A percentile compares a stretch with the other conserved stretches of the same genome.
Evolutionary conservation across 2,888 invertebrate genomes (phyloP).

Genomic region (Microctonus hyperodae): DNA sequence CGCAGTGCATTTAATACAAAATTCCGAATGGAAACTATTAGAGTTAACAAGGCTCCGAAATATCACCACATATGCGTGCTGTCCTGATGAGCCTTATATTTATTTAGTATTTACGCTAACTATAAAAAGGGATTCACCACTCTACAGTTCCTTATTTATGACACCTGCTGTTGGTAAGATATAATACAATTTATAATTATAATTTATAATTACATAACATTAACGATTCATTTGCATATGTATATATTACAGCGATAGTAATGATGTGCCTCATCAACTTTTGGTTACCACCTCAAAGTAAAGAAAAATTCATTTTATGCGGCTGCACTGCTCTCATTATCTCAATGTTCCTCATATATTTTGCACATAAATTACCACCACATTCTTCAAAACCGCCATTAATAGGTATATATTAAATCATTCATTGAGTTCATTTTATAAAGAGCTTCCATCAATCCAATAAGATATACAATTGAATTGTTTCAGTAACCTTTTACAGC

Average conservation of each 20-base stretch:
- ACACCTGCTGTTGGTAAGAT: conserved; percentile 68
- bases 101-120: conserved; percentile 65
- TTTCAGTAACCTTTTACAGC: conserved; percentile 68
- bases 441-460: not conserved
- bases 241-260: conserved; percentile 65
- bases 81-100: conserved; percentile 67
- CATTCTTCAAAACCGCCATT: conserved; percentile 67
- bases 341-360: conserved; percentile 71
- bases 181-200: conserved; percentile 10
- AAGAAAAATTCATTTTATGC: conserved; percentile 71
- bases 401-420: conserved; percentile 63
- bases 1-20: conserved; percentile 38
- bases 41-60: conserved; percentile 60
- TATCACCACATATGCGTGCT: conserved; percentile 65
- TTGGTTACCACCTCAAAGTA: conserved; percentile 73
- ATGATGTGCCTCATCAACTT: conserved; percentile 70
- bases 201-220: not conserved
- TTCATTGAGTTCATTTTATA: not conserved
- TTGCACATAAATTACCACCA: conserved; percentile 68
- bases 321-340: conserved; percentile 69
- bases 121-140: conserved; percentile 67
- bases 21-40: conserved; percentile 66
- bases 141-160: conserved; percentile 70
- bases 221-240: not conserved
- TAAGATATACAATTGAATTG: not conserved